Base-by-base conservation (phyloP, 2,888 invertebrate species). In the Melieria omissa region DNA sequence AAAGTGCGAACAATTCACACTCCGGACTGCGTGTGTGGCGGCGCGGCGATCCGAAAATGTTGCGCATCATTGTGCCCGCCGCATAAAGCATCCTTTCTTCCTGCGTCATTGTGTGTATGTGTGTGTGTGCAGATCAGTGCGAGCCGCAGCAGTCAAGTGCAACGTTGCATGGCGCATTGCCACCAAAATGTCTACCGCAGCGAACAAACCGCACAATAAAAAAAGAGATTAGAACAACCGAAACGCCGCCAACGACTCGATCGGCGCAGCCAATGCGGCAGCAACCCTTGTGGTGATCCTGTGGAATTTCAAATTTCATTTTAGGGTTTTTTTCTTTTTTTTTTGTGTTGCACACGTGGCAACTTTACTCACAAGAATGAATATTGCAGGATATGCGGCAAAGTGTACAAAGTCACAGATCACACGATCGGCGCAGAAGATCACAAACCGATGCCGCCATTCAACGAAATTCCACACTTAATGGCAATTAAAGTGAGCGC, bases 121-220 rank as follows among this genome's bases (percentile, higher is more conserved):
- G 29, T 29, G 29, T 29, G 29, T 29, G 29, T 29, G 29, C 29
- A 29, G 29, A 29, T 29, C 29, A 29, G 1, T 29, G 29, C 29
- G 29, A 29, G 45, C 41, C 57, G 47, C 66, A 66, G 45, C 57
- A 29, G 29, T 66, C 57, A 66, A 66, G 42, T 62, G 69, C 69
- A 69, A 62, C 62, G 62, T 61, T 69, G 69, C 69, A 63, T 55
- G 42, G 29, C 29, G 2, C 29, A 29, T 29, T 29, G 58, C 66
- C 69, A 63, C 69, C 67, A 68, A 61, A 49, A 47, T 61, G 69
- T 69, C 63, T 69, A 62, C 54, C 44, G 52, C 66, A 67, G 42
- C 57, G 16, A 8, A 57, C 12, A 57, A 12, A 57, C 14, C 7
- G 57, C 12, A 57, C n/a, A 12, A 16, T 12, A 57, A n/a, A 14